Base-by-base conservation (phyloP, 2,113 vertebrate genomes). In the Brachyistius frenatus region DNA sequence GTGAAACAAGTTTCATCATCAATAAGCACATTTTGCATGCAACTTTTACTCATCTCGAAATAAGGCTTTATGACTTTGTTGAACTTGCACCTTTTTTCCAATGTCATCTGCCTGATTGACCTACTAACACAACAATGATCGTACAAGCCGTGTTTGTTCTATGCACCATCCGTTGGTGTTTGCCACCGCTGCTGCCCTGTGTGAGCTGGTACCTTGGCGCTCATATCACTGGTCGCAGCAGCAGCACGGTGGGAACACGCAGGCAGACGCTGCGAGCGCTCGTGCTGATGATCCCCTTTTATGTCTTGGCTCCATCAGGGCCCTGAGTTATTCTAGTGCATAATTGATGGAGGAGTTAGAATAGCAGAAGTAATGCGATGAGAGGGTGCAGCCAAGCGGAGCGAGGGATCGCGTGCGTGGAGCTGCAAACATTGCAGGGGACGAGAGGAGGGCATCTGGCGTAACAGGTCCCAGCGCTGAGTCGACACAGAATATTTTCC, bases 281-380 rank as follows among this genome's bases (percentile, higher is more conserved):
- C 11, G 61, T 6, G 31, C 92, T 39, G 76, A 88, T 91, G 91
- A 90, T 92, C 87, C 86, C 81, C 89, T 88, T 93, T 92, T 87
- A 90, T 91, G 90, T 92, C 91, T 81, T 73, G 80, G 86, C 87
- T 91, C 90, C 86, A 82, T 85, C 84, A 82, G 54, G 88, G 82
- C 78, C 90, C 88, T 30, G 89, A 94, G 94, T 94, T 94, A 95
- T 95, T 95, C 93, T 94, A 93, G 94, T 94, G 94, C 93, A 95
- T 95, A 95, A 95, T 95, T 95, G 94, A 95, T 95, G 91, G 87
- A 91, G 90, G 93, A 90, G 94, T 95, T 95, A 95, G 92, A 95
- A 95, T 93, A 95, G 94, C 94, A 94, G 94, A 95, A 95, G 94
- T 95, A 95, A 95, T 95, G 91, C 91, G 92, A 95, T 95, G 94